These are phyloP conservation scores for Notospermus geniculatus DNA, from an alignment of 1,140 invertebrate species.

Conservation along the genomic window DNA sequence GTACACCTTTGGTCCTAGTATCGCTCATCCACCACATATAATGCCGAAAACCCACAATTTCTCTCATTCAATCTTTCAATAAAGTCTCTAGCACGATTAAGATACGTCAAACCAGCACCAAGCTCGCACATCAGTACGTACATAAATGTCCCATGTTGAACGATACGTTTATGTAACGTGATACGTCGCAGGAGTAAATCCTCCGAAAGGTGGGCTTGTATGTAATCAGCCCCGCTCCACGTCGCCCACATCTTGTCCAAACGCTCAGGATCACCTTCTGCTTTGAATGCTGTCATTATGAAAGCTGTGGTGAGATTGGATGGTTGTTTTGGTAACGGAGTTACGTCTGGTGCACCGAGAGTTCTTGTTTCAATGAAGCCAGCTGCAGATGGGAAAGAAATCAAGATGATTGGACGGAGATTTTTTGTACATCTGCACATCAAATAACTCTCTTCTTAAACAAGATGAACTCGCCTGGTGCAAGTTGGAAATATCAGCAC, in stretches of 20 bases:
- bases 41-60: conserved; percentile 5
- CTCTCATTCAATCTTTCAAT: conserved; percentile 8
- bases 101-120: conserved; percentile 1
- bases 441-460: too few species aligned
- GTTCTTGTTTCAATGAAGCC: conserved; percentile 2
- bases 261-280: not conserved
- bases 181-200: not conserved
- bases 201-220: not conserved
- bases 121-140: conserved; percentile 9
- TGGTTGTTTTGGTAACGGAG: conserved; percentile 3
- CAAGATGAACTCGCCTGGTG: too few species aligned
- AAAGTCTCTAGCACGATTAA: conserved; percentile 7
- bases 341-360: not conserved
- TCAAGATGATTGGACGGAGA: too few species aligned
- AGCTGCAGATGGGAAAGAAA: not conserved
- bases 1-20: not conserved
- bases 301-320: not conserved
- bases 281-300: conserved; percentile 5
- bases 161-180: conserved; percentile 7
- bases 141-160: conserved; percentile 1
- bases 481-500: too few species aligned
- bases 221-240: conserved; percentile 2
- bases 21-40: conserved; percentile 2
- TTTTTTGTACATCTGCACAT: too few species aligned
- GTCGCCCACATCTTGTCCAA: conserved; percentile 3